Base-by-base conservation (phyloP, 2,888 invertebrate species). In the Eulithis testata region DNA sequence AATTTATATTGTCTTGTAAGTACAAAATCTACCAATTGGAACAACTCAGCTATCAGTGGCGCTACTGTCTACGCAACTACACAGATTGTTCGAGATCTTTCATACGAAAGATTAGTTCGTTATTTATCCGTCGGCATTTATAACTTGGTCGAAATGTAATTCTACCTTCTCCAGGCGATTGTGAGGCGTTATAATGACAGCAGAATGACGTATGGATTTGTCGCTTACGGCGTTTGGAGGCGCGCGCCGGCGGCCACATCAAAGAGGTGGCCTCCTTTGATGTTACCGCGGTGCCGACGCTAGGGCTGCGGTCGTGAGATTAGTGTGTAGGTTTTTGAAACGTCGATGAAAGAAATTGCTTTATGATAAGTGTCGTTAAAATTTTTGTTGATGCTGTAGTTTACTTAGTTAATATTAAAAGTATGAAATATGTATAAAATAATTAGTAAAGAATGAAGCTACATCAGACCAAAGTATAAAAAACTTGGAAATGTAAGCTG, bases 181-280 rank as follows among this genome's bases (percentile, higher is more conserved):
- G 92, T 90, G 80, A 90, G 90, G 91, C 91, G 91, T 91, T 90
- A 91, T 93, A 93, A 92, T 92, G 93, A 92, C 93, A 92, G 91
- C 82, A 86, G 90, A 88, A 93, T 93, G 93, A 93, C 93, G 93
- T 92, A 92, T 92, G 93, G 91, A 91, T 90, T 91, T 90, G 93
- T 90, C 93, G 93, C 93, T 93, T 93, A 92, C 87, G 93, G 93
- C 93, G 86, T 92, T 92, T 89, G 86, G 90, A 82, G 88, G 91
- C 92, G 90, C 92, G 92, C 89, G 92, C 92, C 92, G 83, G 81
- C 92, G 92, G 92, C 91, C 89, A 87, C 91, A 87, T 93, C 93
- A 93, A 93, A 93, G 92, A 91, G 93, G 92, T 92, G 92, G 92
- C 83, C 93, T 85, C 85, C 89, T 93, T 92, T 93, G 93, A 93